A percentile compares a stretch with the other conserved stretches of the same genome.
Conservation (phyloP, 2,888 invertebrate genomes). For the Acronicta aceris region DNA sequence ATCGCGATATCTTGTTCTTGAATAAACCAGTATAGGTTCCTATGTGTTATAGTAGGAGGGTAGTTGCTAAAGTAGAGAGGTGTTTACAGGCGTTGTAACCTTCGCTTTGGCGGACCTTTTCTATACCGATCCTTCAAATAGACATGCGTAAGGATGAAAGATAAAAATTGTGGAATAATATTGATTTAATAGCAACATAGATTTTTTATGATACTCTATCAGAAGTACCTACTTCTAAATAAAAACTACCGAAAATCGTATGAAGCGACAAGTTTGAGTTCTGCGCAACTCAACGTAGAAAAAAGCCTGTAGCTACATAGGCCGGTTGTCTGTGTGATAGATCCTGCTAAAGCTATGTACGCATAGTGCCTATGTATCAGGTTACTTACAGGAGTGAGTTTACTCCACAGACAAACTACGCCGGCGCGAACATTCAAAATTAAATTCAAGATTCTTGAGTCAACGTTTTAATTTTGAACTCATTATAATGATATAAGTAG, state of each 20-base stretch:
- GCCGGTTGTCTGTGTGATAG: conserved; percentile 48
- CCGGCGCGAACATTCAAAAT: conserved; percentile 56
- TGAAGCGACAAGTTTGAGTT: conserved; percentile 42
- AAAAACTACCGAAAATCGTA: conserved; percentile 36
- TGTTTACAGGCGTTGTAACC: conserved; percentile 10
- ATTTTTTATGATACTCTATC: too few species aligned
- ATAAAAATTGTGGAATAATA: neutral
- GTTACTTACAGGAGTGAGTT: conserved; percentile 51
- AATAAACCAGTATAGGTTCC: neutral
- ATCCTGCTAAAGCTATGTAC: conserved; percentile 43
- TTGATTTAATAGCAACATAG: too few species aligned
- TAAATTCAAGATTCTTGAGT: conserved; percentile 29
- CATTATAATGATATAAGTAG: neutral
- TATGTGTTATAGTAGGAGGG: neutral
- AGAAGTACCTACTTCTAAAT: neutral
- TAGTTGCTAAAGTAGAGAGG: conserved; percentile 28
- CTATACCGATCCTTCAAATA: neutral
- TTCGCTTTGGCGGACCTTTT: conserved; percentile 8
- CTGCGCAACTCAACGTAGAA: conserved; percentile 45
- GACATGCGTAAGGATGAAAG: conserved; percentile 3
- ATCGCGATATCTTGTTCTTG: too few species aligned
- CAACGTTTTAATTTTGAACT: conserved; percentile 22
- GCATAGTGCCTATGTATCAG: conserved; percentile 43
- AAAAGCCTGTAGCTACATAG: conserved; percentile 49
- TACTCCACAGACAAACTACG: conserved; percentile 39